Conservation (phyloP, 2,888 invertebrate genomes). For the Hydroisotoma schaefferi region DNA sequence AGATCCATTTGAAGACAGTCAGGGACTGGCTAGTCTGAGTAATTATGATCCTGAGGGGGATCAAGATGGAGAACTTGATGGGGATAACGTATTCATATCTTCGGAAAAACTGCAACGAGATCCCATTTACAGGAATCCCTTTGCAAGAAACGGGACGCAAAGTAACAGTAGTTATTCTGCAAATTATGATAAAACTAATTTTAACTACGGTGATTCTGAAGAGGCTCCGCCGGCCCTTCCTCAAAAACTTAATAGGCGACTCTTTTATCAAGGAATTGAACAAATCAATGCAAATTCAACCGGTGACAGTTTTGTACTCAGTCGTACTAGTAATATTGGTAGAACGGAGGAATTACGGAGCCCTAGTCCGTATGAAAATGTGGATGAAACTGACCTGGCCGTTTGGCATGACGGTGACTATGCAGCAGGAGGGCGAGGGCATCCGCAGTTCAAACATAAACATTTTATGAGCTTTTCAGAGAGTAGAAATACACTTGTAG, state of each 20-base stretch:
- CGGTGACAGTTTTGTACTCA: background rate
- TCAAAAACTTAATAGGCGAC: conserved; percentile 33
- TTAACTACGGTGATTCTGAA: conserved; percentile 26
- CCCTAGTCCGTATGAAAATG: conserved; percentile 48
- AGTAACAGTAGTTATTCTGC: background rate
- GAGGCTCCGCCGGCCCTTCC: conserved; percentile 41
- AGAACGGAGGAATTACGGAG: conserved; percentile 25
- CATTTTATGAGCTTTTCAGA: conserved; percentile 46
- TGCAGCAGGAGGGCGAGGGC: conserved; percentile 13
- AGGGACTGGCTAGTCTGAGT: conserved; percentile 19
- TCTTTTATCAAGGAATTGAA: conserved; percentile 22
- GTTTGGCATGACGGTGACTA: conserved; percentile 32
- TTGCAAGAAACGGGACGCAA: conserved; percentile 9
- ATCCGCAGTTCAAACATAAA: conserved; percentile 25
- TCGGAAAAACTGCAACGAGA: background rate
- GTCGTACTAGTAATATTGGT: background rate
- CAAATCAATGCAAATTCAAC: too few relatives aligned
- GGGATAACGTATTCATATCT: conserved; percentile 44
- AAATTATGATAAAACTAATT: background rate
- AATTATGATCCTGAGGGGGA: conserved; percentile 45
- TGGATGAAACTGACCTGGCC: conserved; percentile 38
- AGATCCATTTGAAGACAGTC: background rate
- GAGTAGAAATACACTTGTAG: conserved; percentile 44
- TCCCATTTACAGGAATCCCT: conserved; percentile 6
- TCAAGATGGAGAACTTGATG: conserved; percentile 31